Conservation (phyloP, 1,140 invertebrate species). For the Magallana ariakensis region DNA sequence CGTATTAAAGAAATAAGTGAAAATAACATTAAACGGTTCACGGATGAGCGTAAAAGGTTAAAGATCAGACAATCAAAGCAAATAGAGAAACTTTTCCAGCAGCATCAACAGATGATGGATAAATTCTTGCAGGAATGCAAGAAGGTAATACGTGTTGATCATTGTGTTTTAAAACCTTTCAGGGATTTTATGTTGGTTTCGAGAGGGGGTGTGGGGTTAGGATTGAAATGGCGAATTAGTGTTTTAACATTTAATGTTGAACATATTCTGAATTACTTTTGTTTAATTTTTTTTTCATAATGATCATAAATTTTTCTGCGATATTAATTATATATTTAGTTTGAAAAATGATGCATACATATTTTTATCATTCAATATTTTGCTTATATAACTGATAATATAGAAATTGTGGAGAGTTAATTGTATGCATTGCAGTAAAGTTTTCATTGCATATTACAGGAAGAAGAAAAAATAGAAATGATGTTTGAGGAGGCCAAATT, state of each 20-base stretch:
- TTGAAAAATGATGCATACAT: background rate
- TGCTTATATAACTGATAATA: no score
- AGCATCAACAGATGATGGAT: constrained; percentile 95
- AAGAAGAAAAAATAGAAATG: constrained; percentile 95
- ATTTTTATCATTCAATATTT: background rate
- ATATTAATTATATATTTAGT: background rate
- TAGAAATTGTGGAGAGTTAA: no score
- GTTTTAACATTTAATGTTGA: no score
- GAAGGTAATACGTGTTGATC: constrained; percentile 81
- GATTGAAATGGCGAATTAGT: no score
- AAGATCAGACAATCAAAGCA: constrained; percentile 95
- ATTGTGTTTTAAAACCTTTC: background rate
- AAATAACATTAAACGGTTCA: constrained; percentile 99
- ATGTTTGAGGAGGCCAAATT: constrained; percentile 88
- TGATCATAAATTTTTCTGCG: background rate
- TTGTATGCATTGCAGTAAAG: no score
- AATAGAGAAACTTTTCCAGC: constrained; percentile 94
- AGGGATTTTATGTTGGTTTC: constrained; percentile 46
- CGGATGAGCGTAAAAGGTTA: constrained; percentile 95
- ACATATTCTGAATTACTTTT: no score
- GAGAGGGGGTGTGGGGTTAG: background rate
- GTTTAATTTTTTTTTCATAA: no score
- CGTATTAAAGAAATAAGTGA: constrained; percentile 95
- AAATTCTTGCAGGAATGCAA: constrained; percentile 94
- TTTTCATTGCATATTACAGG: constrained; percentile 82